Conservation (phyloP, 2,888 invertebrate genomes). For the Tenthredo scrophulariae region DNA sequence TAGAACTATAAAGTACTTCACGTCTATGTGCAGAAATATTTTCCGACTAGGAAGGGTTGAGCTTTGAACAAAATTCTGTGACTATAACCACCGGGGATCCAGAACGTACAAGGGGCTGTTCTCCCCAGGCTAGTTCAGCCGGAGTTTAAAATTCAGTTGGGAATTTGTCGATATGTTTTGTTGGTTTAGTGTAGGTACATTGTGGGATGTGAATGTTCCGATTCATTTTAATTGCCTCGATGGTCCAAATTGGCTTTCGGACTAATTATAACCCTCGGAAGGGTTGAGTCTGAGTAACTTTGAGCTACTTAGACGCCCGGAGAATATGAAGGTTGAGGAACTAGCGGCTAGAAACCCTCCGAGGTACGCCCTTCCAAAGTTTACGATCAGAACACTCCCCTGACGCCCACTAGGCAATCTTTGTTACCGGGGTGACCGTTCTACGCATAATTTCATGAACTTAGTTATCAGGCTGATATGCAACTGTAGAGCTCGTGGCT, state of each 20-base stretch:
- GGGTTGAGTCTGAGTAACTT: slow-evolving; percentile 68
- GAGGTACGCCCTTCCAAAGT: slow-evolving; percentile 30
- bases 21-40: background rate
- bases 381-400: background rate
- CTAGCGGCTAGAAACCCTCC: slow-evolving; percentile 35
- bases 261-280: slow-evolving; percentile 55
- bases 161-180: background rate
- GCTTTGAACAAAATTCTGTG: slow-evolving; percentile 65
- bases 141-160: background rate
- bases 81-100: slow-evolving; percentile 61
- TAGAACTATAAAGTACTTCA: background rate
- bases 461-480: slow-evolving; percentile 75
- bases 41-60: slow-evolving; percentile 62
- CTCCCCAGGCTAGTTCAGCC: background rate
- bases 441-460: slow-evolving; percentile 76
- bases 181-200: background rate
- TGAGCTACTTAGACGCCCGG: slow-evolving; percentile 68
- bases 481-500: slow-evolving; percentile 69
- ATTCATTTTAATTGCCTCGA: slow-evolving; percentile 19
- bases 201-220: background rate
- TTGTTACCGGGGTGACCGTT: slow-evolving; percentile 45
- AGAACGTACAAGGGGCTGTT: slow-evolving; percentile 55
- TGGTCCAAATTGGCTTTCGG: background rate
- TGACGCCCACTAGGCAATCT: slow-evolving; percentile 7
- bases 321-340: slow-evolving; percentile 62